These are phyloP conservation scores for Chorisops tibialis DNA, from an alignment of 2,888 invertebrate species.

Conservation along the genomic window DNA sequence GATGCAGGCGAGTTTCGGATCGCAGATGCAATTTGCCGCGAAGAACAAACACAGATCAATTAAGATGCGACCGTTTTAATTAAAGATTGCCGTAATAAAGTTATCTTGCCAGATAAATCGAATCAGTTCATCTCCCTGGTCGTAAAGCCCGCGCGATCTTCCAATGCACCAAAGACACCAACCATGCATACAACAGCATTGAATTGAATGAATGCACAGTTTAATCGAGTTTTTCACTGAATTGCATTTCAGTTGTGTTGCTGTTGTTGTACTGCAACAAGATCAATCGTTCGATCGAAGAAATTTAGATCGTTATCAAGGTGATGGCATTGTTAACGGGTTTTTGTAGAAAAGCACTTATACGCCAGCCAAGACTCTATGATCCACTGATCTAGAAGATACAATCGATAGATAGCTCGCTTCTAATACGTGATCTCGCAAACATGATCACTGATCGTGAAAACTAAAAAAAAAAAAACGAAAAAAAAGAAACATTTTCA, in stretches of 20 bases:
- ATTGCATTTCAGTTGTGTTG: neutral
- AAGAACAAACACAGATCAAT: conserved; percentile 32
- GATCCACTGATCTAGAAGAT: conserved; percentile 28
- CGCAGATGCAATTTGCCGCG: conserved; percentile 1
- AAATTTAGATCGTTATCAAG: conserved; percentile 30
- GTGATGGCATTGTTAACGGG: conserved; percentile 30
- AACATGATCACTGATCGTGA: neutral
- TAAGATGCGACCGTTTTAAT: conserved; percentile 31
- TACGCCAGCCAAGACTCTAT: conserved; percentile 12
- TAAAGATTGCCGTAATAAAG: conserved; percentile 33
- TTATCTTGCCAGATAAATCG: conserved; percentile 28
- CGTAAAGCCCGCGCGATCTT: neutral
- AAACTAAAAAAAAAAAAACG: neutral
- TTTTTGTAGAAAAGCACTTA: conserved; percentile 1
- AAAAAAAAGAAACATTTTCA: neutral
- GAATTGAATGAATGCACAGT: neutral
- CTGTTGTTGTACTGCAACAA: neutral
- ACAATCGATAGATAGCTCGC: conserved; percentile 6
- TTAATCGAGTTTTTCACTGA: neutral
- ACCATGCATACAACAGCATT: neutral
- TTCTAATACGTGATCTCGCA: neutral
- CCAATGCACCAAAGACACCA: neutral
- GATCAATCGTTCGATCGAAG: conserved; percentile 1
- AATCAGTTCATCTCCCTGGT: conserved; percentile 10
- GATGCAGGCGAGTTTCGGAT: neutral